Evolutionary conservation across 2,888 invertebrate genomes (phyloP).

Genomic region (Oegoconia quadripuncta): DNA sequence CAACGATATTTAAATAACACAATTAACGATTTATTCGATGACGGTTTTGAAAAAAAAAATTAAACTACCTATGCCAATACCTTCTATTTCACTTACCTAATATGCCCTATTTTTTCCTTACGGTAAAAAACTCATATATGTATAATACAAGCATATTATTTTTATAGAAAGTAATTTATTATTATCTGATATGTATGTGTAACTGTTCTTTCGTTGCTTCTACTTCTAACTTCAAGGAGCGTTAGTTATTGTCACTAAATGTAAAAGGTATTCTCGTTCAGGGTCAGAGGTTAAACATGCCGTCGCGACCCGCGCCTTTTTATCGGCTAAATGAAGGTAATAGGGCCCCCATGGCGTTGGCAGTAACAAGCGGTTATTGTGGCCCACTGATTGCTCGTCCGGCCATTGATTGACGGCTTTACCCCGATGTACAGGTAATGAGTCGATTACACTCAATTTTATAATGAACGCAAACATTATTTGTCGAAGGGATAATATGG

Average conservation of each 20-base stretch:
- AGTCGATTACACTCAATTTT: constrained; percentile 53
- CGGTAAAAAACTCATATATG: no score
- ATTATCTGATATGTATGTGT: no score
- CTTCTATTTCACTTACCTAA: no score
- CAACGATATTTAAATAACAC: no score
- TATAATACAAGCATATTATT: no score
- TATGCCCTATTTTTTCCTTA: no score
- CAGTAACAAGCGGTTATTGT: constrained; percentile 15
- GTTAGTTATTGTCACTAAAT: constrained; percentile 21
- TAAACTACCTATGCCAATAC: neutral
- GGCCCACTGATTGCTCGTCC: constrained; percentile 44
- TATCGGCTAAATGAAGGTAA: constrained; percentile 21
- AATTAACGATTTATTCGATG: no score
- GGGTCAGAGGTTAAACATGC: constrained; percentile 19
- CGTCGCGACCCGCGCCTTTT: constrained; percentile 19
- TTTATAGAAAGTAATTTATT: no score
- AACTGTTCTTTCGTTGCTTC: no score
- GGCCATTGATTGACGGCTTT: constrained; percentile 62
- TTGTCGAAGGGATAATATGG: constrained; percentile 11
- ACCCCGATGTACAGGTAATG: constrained; percentile 55
- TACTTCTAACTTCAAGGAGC: no score
- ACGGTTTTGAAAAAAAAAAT: no score
- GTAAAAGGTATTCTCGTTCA: neutral
- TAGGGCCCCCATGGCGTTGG: constrained; percentile 19
- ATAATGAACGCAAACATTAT: constrained; percentile 43